Evolutionary conservation across 2,797 vertebrate genomes (phyloP).

Genomic region (Sardinella longiceps): DNA sequence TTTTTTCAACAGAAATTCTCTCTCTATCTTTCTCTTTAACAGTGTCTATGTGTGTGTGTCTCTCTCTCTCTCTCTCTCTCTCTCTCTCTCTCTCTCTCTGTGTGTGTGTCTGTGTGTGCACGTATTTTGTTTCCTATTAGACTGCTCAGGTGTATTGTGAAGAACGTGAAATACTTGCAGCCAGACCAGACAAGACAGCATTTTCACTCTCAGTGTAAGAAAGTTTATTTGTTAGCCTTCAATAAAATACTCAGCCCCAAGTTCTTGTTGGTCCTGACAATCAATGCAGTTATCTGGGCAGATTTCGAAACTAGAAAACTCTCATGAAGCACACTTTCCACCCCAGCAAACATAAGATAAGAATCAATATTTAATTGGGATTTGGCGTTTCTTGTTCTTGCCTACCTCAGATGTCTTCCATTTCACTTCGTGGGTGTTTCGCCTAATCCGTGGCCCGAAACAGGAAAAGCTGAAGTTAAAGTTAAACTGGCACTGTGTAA

Average conservation of each 20-base stretch:
- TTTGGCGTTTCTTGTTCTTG: constrained; percentile 41
- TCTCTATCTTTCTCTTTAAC: neutral
- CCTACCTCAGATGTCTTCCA: neutral
- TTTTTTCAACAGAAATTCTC: neutral
- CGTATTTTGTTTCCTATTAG: neutral
- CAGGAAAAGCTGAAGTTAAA: neutral
- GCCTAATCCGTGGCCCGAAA: neutral
- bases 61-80: neutral
- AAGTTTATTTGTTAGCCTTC: constrained; percentile 47
- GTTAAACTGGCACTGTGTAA: neutral
- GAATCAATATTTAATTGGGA: constrained; percentile 57
- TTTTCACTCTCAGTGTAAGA: constrained; percentile 23
- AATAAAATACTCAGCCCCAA: constrained; percentile 28
- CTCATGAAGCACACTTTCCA: constrained; percentile 39
- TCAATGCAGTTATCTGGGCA: constrained; percentile 56
- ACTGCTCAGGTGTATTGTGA: constrained; percentile 21
- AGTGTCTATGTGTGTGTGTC: constrained; percentile 9
- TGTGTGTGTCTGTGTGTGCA: neutral
- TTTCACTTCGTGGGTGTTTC: constrained; percentile 8
- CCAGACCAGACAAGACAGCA: neutral
- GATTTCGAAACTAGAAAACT: constrained; percentile 49
- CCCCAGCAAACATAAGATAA: constrained; percentile 38
- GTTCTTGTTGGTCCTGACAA: constrained; percentile 55
- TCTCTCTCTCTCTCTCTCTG: neutral
- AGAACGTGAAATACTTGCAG: constrained; percentile 23